Evolutionary conservation across 2,888 invertebrate species (phyloP), one percentile per base, ranked within the genome.

Genomic region (Heliconius hortense): DNA sequence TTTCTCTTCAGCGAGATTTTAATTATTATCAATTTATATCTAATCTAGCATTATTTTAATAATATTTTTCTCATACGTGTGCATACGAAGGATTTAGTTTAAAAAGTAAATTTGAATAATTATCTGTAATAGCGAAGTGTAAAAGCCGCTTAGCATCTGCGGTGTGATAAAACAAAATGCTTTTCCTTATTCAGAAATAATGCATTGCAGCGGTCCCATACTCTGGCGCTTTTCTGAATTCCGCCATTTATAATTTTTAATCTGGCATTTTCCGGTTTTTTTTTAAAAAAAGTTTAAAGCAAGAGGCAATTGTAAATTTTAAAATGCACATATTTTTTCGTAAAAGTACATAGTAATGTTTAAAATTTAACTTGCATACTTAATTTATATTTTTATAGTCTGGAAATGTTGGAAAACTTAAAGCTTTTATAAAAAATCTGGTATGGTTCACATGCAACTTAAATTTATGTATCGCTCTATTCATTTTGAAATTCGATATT

Each of bases 121-220:
- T 60, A 26, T 60, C 11, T 43, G 43, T 26, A 21, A 60, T 18
- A 62, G 71, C 59, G 21, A 26, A 69, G 74, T 74, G 75, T 78
- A 59, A 28, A 74, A 74, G 66, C 28, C 70, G 56, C 69, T 79
- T 48, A 73, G 21, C 39, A 64, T 70, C 56, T 60, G 74, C 79
- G 79, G 77, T 76, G 72, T 74, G 78, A 80, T 80, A 79, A 79
- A 79, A 73, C 80, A 78, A 77, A 78, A 80, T 73, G 76, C 77
- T 80, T 76, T 78, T 74, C 80, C 80, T 76, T 79, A 79, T 77
- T 79, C 77, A 77, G 79, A 77, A 76, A 77, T 79, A 74, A 79
- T 76, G 72, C 43, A 66, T 59, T 48, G 26, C 66, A 28, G 64
- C 67, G 68, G 63, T 72, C n/a, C 66, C 35, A 10, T 69, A 62